These are phyloP conservation scores for Zootermopsis nevadensis DNA, from an alignment of 2,888 invertebrate species.

Conservation along the genomic window DNA sequence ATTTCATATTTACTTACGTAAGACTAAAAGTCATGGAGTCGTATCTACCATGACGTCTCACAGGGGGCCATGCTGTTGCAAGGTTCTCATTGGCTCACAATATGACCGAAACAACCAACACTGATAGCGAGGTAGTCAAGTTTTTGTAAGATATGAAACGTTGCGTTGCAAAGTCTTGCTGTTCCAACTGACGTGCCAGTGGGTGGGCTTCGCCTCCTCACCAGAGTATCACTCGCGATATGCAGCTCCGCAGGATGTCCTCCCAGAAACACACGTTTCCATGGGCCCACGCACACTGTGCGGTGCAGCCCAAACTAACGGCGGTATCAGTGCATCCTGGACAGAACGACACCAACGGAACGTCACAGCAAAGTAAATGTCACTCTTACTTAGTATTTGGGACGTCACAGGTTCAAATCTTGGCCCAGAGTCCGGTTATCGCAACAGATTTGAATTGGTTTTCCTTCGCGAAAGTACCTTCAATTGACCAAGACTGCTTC, in stretches of 20 bases:
- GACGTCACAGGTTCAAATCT: too few relatives aligned
- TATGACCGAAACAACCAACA: conserved; percentile 26
- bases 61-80: background rate
- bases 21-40: background rate
- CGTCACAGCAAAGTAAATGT: too few relatives aligned
- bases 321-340: too few relatives aligned
- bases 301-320: background rate
- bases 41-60: background rate
- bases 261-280: conserved; percentile 4
- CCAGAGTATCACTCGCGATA: conserved; percentile 35
- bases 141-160: conserved; percentile 28
- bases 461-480: too few relatives aligned
- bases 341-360: too few relatives aligned
- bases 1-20: background rate
- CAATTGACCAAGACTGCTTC: too few relatives aligned
- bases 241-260: conserved; percentile 33
- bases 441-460: too few relatives aligned
- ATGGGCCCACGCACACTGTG: conserved; percentile 5
- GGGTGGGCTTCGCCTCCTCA: conserved; percentile 38
- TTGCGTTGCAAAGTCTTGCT: conserved; percentile 23
- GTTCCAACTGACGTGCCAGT: conserved; percentile 39
- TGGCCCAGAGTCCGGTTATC: too few relatives aligned
- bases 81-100: conserved; percentile 35
- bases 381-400: too few relatives aligned
- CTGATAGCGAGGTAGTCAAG: conserved; percentile 24